Evolutionary conservation across 2,113 vertebrate genomes (phyloP), one percentile per base, ranked within the genome.

Genomic region (Myotis lucifugus): DNA sequence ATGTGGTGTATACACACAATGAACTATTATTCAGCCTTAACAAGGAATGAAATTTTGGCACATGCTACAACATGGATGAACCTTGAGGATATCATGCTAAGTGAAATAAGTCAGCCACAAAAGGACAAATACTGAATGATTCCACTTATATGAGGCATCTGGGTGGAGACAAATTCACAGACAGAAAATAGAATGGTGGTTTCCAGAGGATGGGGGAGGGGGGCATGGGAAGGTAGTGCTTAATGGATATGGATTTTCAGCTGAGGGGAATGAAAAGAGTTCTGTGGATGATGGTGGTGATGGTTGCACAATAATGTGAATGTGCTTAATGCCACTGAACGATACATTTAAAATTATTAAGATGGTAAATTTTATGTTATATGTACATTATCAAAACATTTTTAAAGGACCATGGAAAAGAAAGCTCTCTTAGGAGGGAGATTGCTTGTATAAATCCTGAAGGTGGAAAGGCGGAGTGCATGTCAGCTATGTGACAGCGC

Each of bases 401-500:
- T 54, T n/a, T 50, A 61, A 90, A 46, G 37, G 5, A 23, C 12
- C 18, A 5, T 66, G 32, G 8, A 37, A 54, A 8, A 84, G 56
- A 76, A 76, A 18, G 42, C 1, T 27, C 6, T 52, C 8, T 2
- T 46, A 64, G 72, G 27, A 34, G 8, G 13, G 50, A 7, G 8
- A 15, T 4, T 12, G 11, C 25, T 59, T 29, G 12, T 42, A 34
- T 32, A 64, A 42, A 79, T 50, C 34, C 74, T 66, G 34, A 3
- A 32, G 5, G 61, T 64, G 61, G 61, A 64, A 64, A 64, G 61
- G 27, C 27, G 14, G 61, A 64, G 27, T 27, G 61, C 61, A 23
- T 0, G 7, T 23, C 25, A 29, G 40, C 21, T 23, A 10, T 12
- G 5, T n/a, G 13, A 15, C 7, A 2, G 4, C 12, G 14, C 37